Percentiles rank a stretch among this genome's conserved stretches.
Evolutionary conservation across 2,888 invertebrate genomes (phyloP).

Genomic region (Abscondita cerata): DNA sequence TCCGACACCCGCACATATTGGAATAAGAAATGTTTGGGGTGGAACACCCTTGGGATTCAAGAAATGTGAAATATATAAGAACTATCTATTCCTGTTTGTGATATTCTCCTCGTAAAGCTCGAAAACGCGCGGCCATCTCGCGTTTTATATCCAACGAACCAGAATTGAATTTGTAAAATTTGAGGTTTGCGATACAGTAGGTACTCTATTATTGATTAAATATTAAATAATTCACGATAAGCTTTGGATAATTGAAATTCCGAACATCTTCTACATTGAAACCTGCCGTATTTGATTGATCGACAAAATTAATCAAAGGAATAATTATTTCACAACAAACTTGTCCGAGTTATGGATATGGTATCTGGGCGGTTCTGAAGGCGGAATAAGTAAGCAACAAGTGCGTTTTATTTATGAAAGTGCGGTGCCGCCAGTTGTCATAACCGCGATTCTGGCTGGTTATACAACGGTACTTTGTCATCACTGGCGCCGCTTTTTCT

Average conservation of each 20-base stretch:
- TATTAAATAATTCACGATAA: slow-evolving; percentile 24
- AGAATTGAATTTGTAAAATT: slow-evolving; percentile 46
- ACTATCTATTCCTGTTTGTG: slow-evolving; percentile 46
- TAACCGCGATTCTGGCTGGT: slow-evolving; percentile 72
- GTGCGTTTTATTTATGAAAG: slow-evolving; percentile 76
- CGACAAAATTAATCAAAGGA: background rate
- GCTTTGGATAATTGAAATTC: slow-evolving; percentile 9
- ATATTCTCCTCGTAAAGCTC: slow-evolving; percentile 45
- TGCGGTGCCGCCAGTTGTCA: slow-evolving; percentile 72
- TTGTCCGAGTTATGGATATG: slow-evolving; percentile 53
- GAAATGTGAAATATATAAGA: slow-evolving; percentile 48
- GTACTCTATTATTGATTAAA: slow-evolving; percentile 28
- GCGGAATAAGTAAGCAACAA: slow-evolving; percentile 68
- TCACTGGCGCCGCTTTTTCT: slow-evolving; percentile 56
- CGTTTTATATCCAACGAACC: slow-evolving; percentile 41
- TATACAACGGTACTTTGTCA: slow-evolving; percentile 58
- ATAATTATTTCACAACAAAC: slow-evolving; percentile 4
- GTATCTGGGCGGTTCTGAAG: slow-evolving; percentile 59
- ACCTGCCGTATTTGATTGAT: background rate
- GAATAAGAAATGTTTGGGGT: slow-evolving; percentile 38
- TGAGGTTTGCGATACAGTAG: slow-evolving; percentile 26
- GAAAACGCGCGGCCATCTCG: slow-evolving; percentile 36
- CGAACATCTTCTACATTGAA: background rate
- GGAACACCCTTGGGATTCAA: slow-evolving; percentile 41
- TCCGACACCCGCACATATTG: slow-evolving; percentile 32